Base-by-base conservation (phyloP, 2,113 vertebrate species). In the Anarrhichthys ocellatus region DNA sequence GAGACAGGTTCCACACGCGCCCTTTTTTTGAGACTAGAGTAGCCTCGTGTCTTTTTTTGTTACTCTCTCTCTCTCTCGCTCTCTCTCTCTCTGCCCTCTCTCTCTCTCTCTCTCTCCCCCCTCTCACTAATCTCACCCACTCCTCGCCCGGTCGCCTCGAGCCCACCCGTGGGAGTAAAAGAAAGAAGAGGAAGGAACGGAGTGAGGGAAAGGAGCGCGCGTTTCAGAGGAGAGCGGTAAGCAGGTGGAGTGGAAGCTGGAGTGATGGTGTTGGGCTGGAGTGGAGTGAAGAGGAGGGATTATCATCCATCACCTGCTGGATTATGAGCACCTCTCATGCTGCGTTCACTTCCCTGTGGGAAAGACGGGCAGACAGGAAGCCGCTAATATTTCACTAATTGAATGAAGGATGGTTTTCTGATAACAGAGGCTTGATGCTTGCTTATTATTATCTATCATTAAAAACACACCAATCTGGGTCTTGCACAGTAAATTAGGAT, bases 151-250 rank as follows among this genome's bases (percentile, higher is more conserved):
- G 69, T 62, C 76, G 79, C 88, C 86, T 73, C 76, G 90, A 88
- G 85, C 84, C 82, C 87, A 89, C 84, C 69, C 81, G 94, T 71
- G 92, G 86, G 92, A 88, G 75, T 89, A 80, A 90, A 91, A 86
- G 58, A 87, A 78, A 63, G 40, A 34, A 58, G 34, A 38, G 73
- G 61, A 66, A 68, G 36, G 40, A 61, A 74, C 56, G 54, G 50
- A 58, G 27, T 3, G 27, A 40, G 27, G 3, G 44, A 70, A 34
- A 83, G 86, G 74, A 64, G 76, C 79, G 80, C 87, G 81, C 82
- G 82, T 77, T 82, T 78, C 91, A 78, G 86, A 91, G 92, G 89
- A 93, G 91, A 87, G 86, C 73, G 88, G 94, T 95, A 94, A 95
- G 94, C 93, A 90, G 92, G 83, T 87, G 79, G 87, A 83, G 83